phyloP scores from a whole-genome alignment of 2,113 vertebrate species.

The Taurulus bubalis region DNA sequence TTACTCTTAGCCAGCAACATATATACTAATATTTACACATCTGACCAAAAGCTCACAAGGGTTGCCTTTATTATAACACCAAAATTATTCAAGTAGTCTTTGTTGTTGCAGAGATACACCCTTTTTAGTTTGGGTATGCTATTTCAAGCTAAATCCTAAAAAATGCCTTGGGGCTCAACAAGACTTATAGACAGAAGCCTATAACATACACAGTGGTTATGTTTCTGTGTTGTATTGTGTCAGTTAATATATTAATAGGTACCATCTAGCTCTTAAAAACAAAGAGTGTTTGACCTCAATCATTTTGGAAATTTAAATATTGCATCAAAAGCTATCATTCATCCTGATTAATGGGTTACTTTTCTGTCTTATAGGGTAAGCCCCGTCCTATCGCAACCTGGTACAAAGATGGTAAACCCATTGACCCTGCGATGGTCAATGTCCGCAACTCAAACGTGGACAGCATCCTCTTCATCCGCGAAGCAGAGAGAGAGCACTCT shows the following conservation, averaged over 20 bases:
- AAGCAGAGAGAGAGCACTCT: constrained; percentile 87
- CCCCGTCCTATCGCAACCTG: constrained; percentile 88
- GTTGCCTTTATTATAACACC: too few species aligned
- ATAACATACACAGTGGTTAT: neutral
- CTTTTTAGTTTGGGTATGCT: too few species aligned
- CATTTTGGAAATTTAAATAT: neutral
- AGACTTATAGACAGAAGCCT: neutral
- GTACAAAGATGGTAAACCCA: constrained; percentile 87
- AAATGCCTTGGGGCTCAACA: too few species aligned
- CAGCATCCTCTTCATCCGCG: constrained; percentile 90
- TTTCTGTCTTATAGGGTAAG: constrained; percentile 84
- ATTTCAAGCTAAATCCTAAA: too few species aligned
- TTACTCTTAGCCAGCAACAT: too few species aligned
- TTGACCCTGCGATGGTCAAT: constrained; percentile 83
- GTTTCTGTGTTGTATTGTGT: too few species aligned
- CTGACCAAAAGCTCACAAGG: too few species aligned
- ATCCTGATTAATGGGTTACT: neutral
- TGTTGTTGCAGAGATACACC: too few species aligned
- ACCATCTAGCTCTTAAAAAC: neutral
- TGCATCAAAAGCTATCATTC: neutral
- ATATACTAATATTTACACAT: too few species aligned
- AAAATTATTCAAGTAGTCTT: too few species aligned
- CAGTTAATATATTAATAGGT: neutral
- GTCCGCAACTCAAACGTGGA: constrained; percentile 86
- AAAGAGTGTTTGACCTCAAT: neutral